phyloP scores from a whole-genome alignment of 2,888 invertebrate species.

The Spilarctia lutea region DNA sequence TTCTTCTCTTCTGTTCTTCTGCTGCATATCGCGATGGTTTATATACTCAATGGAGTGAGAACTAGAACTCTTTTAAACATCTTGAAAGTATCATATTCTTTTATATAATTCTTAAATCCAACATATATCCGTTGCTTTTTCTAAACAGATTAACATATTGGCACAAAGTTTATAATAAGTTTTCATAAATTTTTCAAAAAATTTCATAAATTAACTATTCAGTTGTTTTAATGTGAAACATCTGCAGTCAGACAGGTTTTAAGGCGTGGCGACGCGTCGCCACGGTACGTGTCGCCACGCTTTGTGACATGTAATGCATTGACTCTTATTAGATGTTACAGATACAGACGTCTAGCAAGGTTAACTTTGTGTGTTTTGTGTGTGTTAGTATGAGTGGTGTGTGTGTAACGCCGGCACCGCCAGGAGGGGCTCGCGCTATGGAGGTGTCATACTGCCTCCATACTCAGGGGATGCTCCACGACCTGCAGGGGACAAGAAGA shows the following conservation, averaged over 20 bases:
- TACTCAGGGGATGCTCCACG: constrained; percentile 86
- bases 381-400: constrained; percentile 28
- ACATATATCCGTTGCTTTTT: neutral
- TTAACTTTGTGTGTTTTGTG: neutral
- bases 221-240: neutral
- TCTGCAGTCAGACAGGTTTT: neutral
- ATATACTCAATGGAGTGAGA: neutral
- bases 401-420: constrained; percentile 54
- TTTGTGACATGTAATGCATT: neutral
- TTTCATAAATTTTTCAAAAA: too few relatives aligned
- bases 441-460: constrained; percentile 84
- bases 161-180: neutral
- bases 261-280: neutral
- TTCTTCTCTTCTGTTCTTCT: neutral
- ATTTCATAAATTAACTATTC: neutral
- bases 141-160: neutral
- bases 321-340: neutral
- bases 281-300: too few relatives aligned
- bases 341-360: neutral
- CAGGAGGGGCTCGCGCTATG: constrained; percentile 79
- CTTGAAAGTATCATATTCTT: neutral
- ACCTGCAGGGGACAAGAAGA: constrained; percentile 59
- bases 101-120: neutral
- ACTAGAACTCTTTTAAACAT: neutral
- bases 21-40: neutral